Percentiles rank a stretch among this genome's conserved stretches.
Conservation (phyloP, 2,113 vertebrate species). For the Furnarius figulus region DNA sequence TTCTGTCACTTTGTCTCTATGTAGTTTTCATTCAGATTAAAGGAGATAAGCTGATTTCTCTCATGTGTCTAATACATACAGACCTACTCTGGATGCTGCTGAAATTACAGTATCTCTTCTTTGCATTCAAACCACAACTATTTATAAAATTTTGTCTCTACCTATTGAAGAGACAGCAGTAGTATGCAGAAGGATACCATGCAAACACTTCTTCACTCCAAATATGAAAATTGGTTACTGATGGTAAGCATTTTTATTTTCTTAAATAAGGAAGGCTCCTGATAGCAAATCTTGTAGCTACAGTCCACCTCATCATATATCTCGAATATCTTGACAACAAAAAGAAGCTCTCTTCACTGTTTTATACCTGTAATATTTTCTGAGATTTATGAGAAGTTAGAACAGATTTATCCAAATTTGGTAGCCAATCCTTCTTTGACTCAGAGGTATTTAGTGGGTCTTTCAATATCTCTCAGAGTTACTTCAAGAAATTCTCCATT, state of each 20-base stretch:
- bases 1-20: background rate
- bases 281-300: background rate
- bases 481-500: background rate
- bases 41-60: background rate
- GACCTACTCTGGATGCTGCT: background rate
- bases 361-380: background rate
- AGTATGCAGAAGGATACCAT: background rate
- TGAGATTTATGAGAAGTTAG: background rate
- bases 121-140: background rate
- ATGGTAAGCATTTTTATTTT: background rate
- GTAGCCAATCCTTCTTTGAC: background rate
- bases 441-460: background rate
- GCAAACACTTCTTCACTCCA: background rate
- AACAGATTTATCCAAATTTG: background rate
- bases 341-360: background rate
- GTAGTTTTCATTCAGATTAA: background rate
- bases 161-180: background rate
- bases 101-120: background rate
- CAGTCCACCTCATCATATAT: background rate
- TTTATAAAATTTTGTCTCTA: background rate
- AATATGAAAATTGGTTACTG: background rate
- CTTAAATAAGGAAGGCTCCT: background rate
- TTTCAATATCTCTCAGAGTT: background rate
- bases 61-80: fast-evolving
- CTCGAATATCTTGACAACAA: background rate